Percentiles rank a stretch among this genome's conserved stretches.
phyloP scores from a whole-genome alignment of 2,797 vertebrate genomes.

The Iguana delicatissima region DNA sequence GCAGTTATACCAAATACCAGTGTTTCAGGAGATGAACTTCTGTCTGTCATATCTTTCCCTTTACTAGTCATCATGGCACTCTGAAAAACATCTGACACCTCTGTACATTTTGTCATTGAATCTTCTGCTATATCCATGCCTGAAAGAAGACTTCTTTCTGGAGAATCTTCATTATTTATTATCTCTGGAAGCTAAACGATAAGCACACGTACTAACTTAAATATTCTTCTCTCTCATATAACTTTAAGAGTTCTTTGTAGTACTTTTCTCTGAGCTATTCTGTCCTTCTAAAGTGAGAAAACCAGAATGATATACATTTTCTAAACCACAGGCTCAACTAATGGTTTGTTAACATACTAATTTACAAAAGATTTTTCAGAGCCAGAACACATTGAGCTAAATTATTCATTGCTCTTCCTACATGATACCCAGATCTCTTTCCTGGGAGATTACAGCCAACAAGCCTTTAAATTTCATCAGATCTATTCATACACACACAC shows the following conservation, averaged over 20 bases:
- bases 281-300: neutral
- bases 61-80: neutral
- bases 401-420: neutral
- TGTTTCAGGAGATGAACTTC: constrained; percentile 56
- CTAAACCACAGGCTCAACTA: neutral
- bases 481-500: neutral
- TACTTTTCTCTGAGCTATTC: neutral
- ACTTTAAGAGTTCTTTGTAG: neutral
- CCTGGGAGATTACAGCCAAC: neutral
- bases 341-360: neutral
- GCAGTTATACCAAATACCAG: constrained; percentile 43
- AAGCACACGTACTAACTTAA: constrained; percentile 13
- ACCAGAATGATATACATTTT: neutral
- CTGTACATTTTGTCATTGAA: constrained; percentile 17
- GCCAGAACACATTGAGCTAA: neutral
- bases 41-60: constrained; percentile 47
- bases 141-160: constrained; percentile 63
- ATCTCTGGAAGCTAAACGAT: constrained; percentile 56
- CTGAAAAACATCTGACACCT: constrained; percentile 45
- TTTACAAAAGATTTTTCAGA: neutral
- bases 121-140: constrained; percentile 50
- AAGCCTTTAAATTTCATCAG: neutral
- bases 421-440: neutral
- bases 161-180: constrained; percentile 53
- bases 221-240: neutral